Evolutionary conservation across 2,113 vertebrate species (phyloP).

Genomic region (Amphilophus citrinellus): DNA sequence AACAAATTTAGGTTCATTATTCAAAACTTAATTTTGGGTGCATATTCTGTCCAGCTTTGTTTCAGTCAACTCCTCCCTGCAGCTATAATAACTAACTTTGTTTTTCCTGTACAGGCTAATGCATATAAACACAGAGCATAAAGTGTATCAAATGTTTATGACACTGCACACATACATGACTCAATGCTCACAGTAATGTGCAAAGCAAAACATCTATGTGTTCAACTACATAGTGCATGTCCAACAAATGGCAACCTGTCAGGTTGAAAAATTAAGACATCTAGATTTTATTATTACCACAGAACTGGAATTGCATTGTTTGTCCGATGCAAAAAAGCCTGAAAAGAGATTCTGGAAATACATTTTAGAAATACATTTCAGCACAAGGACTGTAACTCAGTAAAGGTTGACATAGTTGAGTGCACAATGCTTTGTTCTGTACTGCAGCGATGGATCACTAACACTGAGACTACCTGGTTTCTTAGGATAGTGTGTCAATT

Average conservation of each 20-base stretch:
- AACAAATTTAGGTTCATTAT: slow-evolving; percentile 17
- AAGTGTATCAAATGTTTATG: not conserved
- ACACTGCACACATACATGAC: not conserved
- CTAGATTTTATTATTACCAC: no score
- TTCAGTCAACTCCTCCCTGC: not conserved
- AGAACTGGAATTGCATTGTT: no score
- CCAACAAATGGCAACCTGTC: no score
- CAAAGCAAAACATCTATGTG: no score
- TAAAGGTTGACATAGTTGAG: no score
- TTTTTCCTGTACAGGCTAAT: not conserved
- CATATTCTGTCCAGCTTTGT: not conserved
- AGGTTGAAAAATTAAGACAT: no score
- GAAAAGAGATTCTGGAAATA: no score
- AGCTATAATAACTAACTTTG: not conserved
- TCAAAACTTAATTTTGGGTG: not conserved
- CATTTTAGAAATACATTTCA: no score
- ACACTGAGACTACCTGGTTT: not conserved
- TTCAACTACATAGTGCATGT: no score
- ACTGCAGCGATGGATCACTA: not conserved
- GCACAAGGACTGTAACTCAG: no score
- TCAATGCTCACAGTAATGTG: not conserved
- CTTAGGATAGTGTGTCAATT: not conserved
- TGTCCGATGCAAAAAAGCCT: no score
- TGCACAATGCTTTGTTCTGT: no score
- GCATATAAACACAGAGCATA: not conserved